Evolutionary conservation across 2,113 vertebrate species (phyloP).

Genomic region (Chaetops frenatus): DNA sequence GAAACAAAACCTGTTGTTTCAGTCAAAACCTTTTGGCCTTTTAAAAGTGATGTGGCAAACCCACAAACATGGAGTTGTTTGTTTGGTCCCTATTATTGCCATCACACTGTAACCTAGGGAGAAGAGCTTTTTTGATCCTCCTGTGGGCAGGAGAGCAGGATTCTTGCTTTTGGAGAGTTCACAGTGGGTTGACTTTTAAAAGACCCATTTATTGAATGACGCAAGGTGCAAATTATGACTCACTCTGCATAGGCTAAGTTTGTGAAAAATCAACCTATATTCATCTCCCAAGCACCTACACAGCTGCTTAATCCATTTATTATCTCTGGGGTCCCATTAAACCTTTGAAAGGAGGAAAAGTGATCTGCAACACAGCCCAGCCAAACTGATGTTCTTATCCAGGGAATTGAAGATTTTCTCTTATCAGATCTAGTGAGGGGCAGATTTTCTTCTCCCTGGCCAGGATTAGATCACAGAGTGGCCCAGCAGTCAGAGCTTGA

Average conservation of each 20-base stretch:
- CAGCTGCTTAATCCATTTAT: constrained; percentile 40
- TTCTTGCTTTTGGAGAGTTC: constrained; percentile 17
- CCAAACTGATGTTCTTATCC: neutral
- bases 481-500: neutral
- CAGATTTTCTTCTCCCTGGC: neutral
- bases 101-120: neutral
- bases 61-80: neutral
- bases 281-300: constrained; percentile 42
- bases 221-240: constrained; percentile 51
- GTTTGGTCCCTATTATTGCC: neutral
- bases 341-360: neutral
- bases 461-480: neutral
- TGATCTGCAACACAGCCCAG: neutral
- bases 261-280: constrained; percentile 37
- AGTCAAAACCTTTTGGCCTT: constrained; percentile 7
- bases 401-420: neutral
- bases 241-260: constrained; percentile 40
- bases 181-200: constrained; percentile 42
- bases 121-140: neutral
- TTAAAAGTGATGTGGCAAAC: neutral
- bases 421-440: neutral
- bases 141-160: constrained; percentile 10
- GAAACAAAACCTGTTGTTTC: neutral
- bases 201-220: constrained; percentile 45
- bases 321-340: constrained; percentile 19